Evolutionary conservation across 2,888 invertebrate genomes (phyloP).

Genomic region (Kuschelorhynchus macadamiae): DNA sequence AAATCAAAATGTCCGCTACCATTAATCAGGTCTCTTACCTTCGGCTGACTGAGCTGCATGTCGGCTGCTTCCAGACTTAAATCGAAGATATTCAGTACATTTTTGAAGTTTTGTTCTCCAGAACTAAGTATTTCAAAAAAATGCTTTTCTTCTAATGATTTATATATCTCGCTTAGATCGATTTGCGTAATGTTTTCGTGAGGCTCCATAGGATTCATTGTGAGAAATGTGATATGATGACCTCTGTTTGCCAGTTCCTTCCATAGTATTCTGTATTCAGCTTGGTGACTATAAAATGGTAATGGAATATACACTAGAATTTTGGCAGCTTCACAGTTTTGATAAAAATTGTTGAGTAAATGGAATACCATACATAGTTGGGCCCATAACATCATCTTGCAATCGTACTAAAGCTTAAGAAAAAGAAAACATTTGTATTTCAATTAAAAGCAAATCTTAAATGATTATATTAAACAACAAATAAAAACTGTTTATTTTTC

Average conservation of each 20-base stretch:
- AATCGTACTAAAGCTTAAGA: too few relatives aligned
- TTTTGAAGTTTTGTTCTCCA: conserved; percentile 12
- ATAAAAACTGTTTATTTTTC: too few relatives aligned
- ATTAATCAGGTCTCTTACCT: background rate
- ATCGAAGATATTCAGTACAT: background rate
- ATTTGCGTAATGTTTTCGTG: conserved; percentile 25
- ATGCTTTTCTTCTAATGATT: background rate
- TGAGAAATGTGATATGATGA: conserved; percentile 54
- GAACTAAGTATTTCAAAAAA: conserved; percentile 10
- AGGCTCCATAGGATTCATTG: conserved; percentile 50
- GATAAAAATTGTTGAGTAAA: too few relatives aligned
- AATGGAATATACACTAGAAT: conserved; percentile 52
- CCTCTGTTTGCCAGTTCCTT: conserved; percentile 53
- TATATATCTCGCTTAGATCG: conserved; percentile 7
- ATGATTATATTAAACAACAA: too few relatives aligned
- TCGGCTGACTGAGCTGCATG: conserved; percentile 3
- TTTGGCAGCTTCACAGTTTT: conserved; percentile 2
- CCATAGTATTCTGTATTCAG: conserved; percentile 55
- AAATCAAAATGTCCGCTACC: conserved; percentile 8
- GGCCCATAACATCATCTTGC: too few relatives aligned
- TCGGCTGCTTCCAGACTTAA: background rate
- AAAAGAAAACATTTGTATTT: too few relatives aligned
- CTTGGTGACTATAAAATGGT: conserved; percentile 57
- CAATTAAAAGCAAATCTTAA: too few relatives aligned
- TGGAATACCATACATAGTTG: too few relatives aligned